A percentile compares a stretch with the other conserved stretches of the same genome.
These are phyloP conservation scores for Spea hammondii DNA, from an alignment of 2,797 vertebrate species.

Conservation along the genomic window DNA sequence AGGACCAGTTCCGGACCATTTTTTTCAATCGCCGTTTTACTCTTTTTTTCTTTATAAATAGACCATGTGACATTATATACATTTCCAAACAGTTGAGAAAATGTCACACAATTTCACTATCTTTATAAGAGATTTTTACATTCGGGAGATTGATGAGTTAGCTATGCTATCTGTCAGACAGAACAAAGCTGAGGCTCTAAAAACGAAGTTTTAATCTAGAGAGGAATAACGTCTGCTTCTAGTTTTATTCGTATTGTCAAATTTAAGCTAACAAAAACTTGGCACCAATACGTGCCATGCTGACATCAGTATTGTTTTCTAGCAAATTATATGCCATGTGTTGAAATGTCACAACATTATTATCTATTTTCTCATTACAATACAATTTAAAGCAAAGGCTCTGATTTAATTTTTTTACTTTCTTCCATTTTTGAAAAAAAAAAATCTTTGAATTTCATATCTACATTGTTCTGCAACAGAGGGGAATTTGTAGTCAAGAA, in stretches of 20 bases:
- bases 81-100: neutral
- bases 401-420: too few relatives aligned
- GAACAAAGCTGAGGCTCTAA: slow-evolving; percentile 36
- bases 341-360: slow-evolving; percentile 39
- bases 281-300: slow-evolving; percentile 17
- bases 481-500: too few relatives aligned
- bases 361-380: slow-evolving; percentile 13
- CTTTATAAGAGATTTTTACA: neutral
- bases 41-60: too few relatives aligned
- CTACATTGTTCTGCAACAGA: too few relatives aligned
- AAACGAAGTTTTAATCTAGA: slow-evolving; percentile 8
- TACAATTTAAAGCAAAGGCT: neutral
- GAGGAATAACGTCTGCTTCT: slow-evolving; percentile 5
- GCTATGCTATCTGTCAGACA: slow-evolving; percentile 37
- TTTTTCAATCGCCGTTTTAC: too few relatives aligned
- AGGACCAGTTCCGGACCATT: too few relatives aligned
- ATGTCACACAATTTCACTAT: slow-evolving; percentile 19
- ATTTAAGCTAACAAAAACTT: slow-evolving; percentile 16
- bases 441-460: too few relatives aligned
- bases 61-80: too few relatives aligned
- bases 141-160: slow-evolving; percentile 30
- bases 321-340: slow-evolving; percentile 27
- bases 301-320: slow-evolving; percentile 22
- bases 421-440: too few relatives aligned
- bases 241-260: slow-evolving; percentile 37